Percentiles rank a stretch among this genome's conserved stretches.
Evolutionary conservation across 2,888 invertebrate genomes (phyloP).

Genomic region (Sinodicranocentrus sp.): DNA sequence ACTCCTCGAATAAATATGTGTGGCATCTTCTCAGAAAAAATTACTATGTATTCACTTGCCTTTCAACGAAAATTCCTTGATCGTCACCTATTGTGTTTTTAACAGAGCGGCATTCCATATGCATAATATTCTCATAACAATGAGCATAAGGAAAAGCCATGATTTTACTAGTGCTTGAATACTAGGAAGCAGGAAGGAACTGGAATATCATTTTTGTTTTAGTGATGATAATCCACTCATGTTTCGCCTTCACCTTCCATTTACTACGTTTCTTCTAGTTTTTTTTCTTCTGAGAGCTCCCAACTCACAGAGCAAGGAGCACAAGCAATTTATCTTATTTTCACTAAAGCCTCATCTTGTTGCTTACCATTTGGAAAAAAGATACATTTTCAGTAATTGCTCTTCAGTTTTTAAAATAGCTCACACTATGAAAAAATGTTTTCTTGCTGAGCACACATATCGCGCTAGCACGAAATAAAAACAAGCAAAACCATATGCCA

Average conservation of each 20-base stretch:
- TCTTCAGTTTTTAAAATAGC: constrained; percentile 9
- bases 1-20: too few species aligned
- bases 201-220: background rate
- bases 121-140: too few species aligned
- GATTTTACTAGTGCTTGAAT: too few species aligned
- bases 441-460: constrained; percentile 2
- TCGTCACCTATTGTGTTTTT: too few species aligned
- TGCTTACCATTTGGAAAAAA: background rate
- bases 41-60: too few species aligned
- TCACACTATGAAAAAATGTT: background rate
- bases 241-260: background rate
- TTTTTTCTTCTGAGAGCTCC: background rate
- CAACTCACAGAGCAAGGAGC: too few species aligned
- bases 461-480: background rate
- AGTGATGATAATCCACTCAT: background rate
- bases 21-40: too few species aligned
- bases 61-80: too few species aligned
- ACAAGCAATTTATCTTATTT: too few species aligned
- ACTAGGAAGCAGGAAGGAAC: background rate
- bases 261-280: background rate
- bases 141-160: too few species aligned
- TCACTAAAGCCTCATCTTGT: background rate
- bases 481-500: constrained; percentile 1
- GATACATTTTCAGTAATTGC: background rate
- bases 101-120: too few species aligned